Evolutionary conservation across 2,113 vertebrate genomes (phyloP).

Genomic region (Brienomyrus brachyistius): DNA sequence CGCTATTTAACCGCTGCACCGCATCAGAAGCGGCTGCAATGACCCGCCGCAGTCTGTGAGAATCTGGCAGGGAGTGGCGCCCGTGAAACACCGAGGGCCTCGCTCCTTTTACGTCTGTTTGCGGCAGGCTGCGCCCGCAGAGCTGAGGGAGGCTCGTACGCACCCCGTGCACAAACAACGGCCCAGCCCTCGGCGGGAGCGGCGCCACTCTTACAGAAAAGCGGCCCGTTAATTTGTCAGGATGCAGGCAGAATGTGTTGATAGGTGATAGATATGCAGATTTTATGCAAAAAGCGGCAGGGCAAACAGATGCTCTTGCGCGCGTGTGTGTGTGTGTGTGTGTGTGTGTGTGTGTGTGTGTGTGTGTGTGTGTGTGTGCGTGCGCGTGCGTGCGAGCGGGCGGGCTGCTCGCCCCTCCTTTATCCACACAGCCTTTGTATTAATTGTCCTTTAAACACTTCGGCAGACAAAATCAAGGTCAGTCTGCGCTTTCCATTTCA

Average conservation of each 20-base stretch:
- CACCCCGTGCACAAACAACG: slow-evolving; percentile 1
- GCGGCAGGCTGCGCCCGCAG: background rate
- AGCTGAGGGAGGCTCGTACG: background rate
- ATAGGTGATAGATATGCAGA: slow-evolving; percentile 27
- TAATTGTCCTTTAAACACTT: slow-evolving; percentile 27
- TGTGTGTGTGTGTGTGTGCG: background rate
- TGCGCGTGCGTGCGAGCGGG: background rate
- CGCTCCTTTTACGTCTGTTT: background rate
- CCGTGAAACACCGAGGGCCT: background rate
- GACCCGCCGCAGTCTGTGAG: background rate
- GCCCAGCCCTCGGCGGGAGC: slow-evolving; percentile 15
- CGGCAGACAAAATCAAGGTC: slow-evolving; percentile 28
- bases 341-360: no score
- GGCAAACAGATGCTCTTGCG: slow-evolving; percentile 21
- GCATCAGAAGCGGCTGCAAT: background rate
- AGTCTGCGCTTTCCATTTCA: background rate
- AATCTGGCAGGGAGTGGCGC: background rate
- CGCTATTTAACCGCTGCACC: background rate
- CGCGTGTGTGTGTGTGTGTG: background rate
- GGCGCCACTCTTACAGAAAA: background rate
- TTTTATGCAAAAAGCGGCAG: slow-evolving; percentile 32
- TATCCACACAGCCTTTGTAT: slow-evolving; percentile 12
- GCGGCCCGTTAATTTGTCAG: background rate
- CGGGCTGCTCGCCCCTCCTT: background rate
- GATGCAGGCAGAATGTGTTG: slow-evolving; percentile 3